Base-by-base conservation (phyloP, 2,888 invertebrate species). In the Ophioninae sp. region DNA sequence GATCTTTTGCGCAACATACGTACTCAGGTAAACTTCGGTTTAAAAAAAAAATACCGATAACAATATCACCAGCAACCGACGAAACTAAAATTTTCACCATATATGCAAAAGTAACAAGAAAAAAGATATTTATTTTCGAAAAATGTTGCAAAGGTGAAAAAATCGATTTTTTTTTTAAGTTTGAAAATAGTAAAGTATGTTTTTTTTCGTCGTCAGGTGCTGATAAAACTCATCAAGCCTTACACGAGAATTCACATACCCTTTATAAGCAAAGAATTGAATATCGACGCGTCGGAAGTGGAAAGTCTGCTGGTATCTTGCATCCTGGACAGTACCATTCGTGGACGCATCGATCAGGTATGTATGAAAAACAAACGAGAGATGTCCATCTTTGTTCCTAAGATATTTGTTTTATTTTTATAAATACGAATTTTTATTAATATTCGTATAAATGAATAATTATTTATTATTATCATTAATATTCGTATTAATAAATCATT, bases 241-340 rank as follows among this genome's bases (percentile, higher is more conserved):
- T 99, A 99, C 93, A 99, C 99, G 67, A 96, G 98, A 91, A 99
- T 99, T 89, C 98, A 98, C 92, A 98, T 99, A 93, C 98, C 98
- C 6, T 99, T 99, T 93, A 98, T 99, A 92, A 99, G 99, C 57
- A 97, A 97, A 93, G 98, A 98, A 92, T 94, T 98, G 77, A 98
- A 98, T 91, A 98, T 98, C 87, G 98, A 98, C 92, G 97, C 97
- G 82, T 95, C 96, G 86, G 99, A 99, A 94, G 99, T 99, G 23
- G 99, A 99, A 94, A 98, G 97, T 93, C 94, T 99, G 73, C 94
- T 99, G 85, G 99, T 99, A 67, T 99, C 99, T 30, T 99, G 99
- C 93, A 99, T 99, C 93, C 95, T 99, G 91, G 99, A 99, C 94
- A 97, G 97, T 93, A 97, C 97, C 73, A 97, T 97, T 90, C 96